A percentile compares a stretch with the other conserved stretches of the same genome.
phyloP scores from a whole-genome alignment of 2,888 invertebrate genomes.

The Nomada flava region DNA sequence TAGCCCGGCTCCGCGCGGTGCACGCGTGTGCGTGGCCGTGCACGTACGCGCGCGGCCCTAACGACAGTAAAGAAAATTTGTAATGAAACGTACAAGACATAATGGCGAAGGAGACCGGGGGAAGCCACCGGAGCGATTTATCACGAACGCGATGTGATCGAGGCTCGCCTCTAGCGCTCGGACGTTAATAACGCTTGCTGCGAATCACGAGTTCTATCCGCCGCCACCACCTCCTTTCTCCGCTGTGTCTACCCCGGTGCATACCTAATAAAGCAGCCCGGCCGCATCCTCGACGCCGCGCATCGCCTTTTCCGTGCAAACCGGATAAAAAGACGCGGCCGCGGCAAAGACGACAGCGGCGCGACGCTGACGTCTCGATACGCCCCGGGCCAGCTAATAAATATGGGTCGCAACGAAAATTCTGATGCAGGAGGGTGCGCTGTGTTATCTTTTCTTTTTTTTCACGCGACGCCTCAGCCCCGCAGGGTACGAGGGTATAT shows the following conservation, averaged over 20 bases:
- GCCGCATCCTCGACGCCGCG: slow-evolving; percentile 55
- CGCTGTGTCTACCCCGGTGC: slow-evolving; percentile 70
- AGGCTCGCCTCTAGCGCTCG: slow-evolving; percentile 79
- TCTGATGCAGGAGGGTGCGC: neutral
- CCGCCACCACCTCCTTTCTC: slow-evolving; percentile 63
- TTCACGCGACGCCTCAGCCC: neutral
- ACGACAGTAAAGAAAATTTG: slow-evolving; percentile 79
- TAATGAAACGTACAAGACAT: slow-evolving; percentile 80
- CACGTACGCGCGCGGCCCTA: slow-evolving; percentile 41
- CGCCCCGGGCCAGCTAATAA: slow-evolving; percentile 71
- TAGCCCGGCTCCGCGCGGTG: slow-evolving; percentile 14
- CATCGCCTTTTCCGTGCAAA: slow-evolving; percentile 70
- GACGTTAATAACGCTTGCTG: slow-evolving; percentile 82
- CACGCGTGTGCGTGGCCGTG: slow-evolving; percentile 38
- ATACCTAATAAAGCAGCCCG: slow-evolving; percentile 81
- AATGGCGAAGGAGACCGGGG: slow-evolving; percentile 74
- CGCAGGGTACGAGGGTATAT: too few relatives aligned
- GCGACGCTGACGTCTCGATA: slow-evolving; percentile 31
- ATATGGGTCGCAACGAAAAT: slow-evolving; percentile 14
- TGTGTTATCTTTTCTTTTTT: neutral
- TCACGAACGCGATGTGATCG: slow-evolving; percentile 82
- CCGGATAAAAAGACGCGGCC: slow-evolving; percentile 57
- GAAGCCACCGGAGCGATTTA: slow-evolving; percentile 81
- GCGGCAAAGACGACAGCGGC: slow-evolving; percentile 45
- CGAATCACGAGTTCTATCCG: slow-evolving; percentile 78